These are phyloP conservation scores for Hesperophylax magnus DNA, from an alignment of 1,140 invertebrate genomes.

Conservation along the genomic window DNA sequence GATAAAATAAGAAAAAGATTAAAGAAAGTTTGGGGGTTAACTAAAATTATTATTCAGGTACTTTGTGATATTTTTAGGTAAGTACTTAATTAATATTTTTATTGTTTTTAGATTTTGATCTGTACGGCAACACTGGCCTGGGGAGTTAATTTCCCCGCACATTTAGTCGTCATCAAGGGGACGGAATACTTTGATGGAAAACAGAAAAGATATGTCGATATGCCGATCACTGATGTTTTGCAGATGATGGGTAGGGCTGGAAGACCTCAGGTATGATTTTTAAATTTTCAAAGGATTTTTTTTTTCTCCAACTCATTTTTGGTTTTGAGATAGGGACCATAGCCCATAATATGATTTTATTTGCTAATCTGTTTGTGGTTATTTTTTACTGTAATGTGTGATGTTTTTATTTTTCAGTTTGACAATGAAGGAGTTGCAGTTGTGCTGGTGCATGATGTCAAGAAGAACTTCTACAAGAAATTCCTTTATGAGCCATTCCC, in stretches of 20 bases:
- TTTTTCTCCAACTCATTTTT: neutral
- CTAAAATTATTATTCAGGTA: too few relatives aligned
- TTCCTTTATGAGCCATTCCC: conserved; percentile 99
- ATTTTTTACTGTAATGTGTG: neutral
- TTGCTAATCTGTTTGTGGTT: neutral
- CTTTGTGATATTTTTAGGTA: neutral
- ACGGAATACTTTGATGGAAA: conserved; percentile 99
- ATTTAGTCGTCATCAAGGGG: conserved; percentile 79
- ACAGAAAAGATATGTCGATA: conserved; percentile 96
- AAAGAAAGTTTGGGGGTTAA: too few relatives aligned
- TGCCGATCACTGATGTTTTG: conserved; percentile 98
- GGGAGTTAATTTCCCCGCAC: conserved; percentile 98
- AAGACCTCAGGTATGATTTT: conserved; percentile 77
- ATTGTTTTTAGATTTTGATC: conserved; percentile 82
- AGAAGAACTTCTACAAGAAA: conserved; percentile 99
- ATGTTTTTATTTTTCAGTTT: conserved; percentile 75
- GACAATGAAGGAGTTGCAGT: conserved; percentile 97
- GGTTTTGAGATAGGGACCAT: too few relatives aligned
- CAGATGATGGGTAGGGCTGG: conserved; percentile 99
- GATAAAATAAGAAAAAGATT: too few relatives aligned
- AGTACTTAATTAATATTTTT: neutral
- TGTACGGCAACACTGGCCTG: conserved; percentile 98
- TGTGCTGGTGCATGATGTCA: conserved; percentile 97
- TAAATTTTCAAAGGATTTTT: neutral
- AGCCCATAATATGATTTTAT: too few relatives aligned